Evolutionary conservation across 2,113 vertebrate genomes (phyloP).

Genomic region (Numida meleagris): DNA sequence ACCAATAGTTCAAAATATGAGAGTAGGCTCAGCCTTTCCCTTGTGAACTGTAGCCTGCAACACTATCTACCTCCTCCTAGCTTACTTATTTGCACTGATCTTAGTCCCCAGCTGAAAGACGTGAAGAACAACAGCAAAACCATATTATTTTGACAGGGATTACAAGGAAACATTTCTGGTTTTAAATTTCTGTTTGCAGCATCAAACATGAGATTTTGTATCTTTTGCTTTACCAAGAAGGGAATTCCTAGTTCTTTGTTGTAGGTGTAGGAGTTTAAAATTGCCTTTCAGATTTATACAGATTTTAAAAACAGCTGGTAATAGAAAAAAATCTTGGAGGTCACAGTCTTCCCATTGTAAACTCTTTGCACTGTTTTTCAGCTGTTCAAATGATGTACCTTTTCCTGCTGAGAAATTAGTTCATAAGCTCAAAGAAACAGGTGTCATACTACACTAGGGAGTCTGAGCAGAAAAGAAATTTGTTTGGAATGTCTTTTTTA

Average conservation of each 20-base stretch:
- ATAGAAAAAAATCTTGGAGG: conserved; percentile 5
- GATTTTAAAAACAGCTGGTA: conserved; percentile 11
- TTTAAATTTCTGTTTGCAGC: not conserved
- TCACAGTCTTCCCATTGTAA: conserved; percentile 35
- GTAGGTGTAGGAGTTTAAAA: not conserved
- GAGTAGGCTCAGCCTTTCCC: not conserved
- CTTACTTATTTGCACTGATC: not conserved
- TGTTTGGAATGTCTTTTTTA: not conserved
- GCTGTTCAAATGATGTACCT: conserved; percentile 78
- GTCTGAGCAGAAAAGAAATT: not conserved
- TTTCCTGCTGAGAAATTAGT: conserved; percentile 37
- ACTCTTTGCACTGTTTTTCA: conserved; percentile 62
- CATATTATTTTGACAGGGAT: not conserved
- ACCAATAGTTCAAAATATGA: not conserved
- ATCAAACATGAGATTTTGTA: not conserved
- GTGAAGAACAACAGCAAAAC: not conserved
- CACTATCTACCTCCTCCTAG: not conserved
- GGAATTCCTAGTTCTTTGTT: not conserved
- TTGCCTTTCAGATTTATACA: not conserved
- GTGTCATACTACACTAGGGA: not conserved
- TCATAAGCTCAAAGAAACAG: conserved; percentile 4
- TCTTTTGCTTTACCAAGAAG: not conserved
- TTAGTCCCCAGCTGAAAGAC: not conserved
- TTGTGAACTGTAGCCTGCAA: not conserved
- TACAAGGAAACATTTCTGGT: not conserved